Percentiles rank a stretch among this genome's conserved stretches.
These are phyloP conservation scores for Drosophila mimetica DNA, from an alignment of 2,888 invertebrate species.

Conservation along the genomic window DNA sequence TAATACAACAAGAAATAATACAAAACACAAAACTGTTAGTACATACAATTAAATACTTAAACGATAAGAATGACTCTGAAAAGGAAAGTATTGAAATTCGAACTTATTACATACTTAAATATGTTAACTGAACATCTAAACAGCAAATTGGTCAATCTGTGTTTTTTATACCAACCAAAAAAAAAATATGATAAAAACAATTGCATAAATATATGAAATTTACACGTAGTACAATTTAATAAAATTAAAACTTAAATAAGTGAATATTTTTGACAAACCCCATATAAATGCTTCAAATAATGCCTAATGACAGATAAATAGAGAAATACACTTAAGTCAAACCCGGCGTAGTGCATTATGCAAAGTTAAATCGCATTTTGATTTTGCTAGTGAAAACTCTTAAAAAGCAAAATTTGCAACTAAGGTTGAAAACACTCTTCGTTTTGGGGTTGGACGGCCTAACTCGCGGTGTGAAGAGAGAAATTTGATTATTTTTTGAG, in stretches of 20 bases:
- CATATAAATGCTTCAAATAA: constrained; percentile 47
- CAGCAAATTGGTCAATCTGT: constrained; percentile 69
- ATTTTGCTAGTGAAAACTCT: constrained; percentile 25
- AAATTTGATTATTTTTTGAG: constrained; percentile 79
- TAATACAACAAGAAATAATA: constrained; percentile 26
- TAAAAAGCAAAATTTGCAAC: constrained; percentile 25
- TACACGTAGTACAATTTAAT: constrained; percentile 76
- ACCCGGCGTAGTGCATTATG: constrained; percentile 61
- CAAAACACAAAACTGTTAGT: constrained; percentile 40
- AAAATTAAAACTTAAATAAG: constrained; percentile 66
- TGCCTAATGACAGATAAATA: constrained; percentile 46
- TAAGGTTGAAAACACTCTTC: constrained; percentile 31
- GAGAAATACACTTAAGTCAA: constrained; percentile 32
- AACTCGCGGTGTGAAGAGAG: constrained; percentile 9
- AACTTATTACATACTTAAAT: constrained; percentile 74
- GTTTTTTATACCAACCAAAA: constrained; percentile 66
- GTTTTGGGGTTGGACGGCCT: constrained; percentile 20
- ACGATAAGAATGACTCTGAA: constrained; percentile 74
- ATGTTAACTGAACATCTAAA: constrained; percentile 59
- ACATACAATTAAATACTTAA: constrained; percentile 63
- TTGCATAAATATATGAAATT: constrained; percentile 62
- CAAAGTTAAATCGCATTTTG: constrained; percentile 59
- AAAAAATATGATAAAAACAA: constrained; percentile 29
- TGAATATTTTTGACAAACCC: constrained; percentile 61
- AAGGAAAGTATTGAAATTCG: constrained; percentile 73